Base-by-base conservation (phyloP, 2,888 invertebrate species). In the Opisthograptis luteolata region DNA sequence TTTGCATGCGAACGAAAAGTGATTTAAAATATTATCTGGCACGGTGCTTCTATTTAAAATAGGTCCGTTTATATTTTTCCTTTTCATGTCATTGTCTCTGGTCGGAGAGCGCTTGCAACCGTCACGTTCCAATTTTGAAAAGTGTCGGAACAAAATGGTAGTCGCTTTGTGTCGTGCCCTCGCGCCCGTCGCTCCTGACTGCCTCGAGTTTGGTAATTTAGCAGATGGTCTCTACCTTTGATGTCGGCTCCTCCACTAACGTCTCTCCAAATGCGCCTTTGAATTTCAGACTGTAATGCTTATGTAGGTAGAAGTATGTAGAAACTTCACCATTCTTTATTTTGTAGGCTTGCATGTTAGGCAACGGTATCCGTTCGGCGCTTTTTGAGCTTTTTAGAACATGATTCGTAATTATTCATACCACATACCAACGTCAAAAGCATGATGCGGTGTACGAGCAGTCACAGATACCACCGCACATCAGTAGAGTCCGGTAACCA, bases 111-210 rank as follows among this genome's bases (percentile, higher is more conserved):
- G 87, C 84, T 89, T 88, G 87, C 88, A 88, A 90, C 88, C 90
- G 88, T 89, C 90, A 90, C 90, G 88, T 90, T 88, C 88, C 86
- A 90, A 90, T 90, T 89, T 90, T 87, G 84, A 90, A 89, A 89
- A 89, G 90, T 90, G 90, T 90, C 82, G 86, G 89, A 86, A 87
- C 87, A 88, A 90, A 90, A 90, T 90, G 90, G 88, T 86, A 76
- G 87, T 76, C 79, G 81, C 87, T 89, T 88, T 88, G 88, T 88
- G 75, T 68, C 59, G 58, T 69, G 72, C 81, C 84, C 85, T 74
- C 79, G 68, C 34, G 44, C 28, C 50, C 40, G 77, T 74, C 79
- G 68, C 34, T 50, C 28, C 50, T 44, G 77, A 68, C 73, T 65
- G 70, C 61, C 62, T 78, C 67, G 77, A 82, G 76, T 87, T 85